Base-by-base conservation (phyloP, 1,140 invertebrate species). In the Drosophila obscura region DNA sequence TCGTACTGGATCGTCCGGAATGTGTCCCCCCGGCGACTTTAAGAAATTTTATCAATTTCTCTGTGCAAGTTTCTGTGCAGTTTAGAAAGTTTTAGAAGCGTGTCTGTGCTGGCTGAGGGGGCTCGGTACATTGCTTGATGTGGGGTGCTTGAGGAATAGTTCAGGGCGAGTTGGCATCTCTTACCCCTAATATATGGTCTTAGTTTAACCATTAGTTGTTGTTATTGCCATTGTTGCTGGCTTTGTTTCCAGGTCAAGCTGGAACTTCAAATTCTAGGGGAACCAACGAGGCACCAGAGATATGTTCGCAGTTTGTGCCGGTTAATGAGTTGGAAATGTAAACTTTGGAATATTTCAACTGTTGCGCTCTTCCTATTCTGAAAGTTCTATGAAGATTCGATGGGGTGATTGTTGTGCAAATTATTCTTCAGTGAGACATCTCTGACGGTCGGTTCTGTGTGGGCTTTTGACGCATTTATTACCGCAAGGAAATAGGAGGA, bases 31-130 rank as follows among this genome's bases (percentile, higher is more conserved):
- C 16, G 63, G 73, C 41, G 77, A 76, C 78, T 82, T 87, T 73
- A 82, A 88, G 71, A 79, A 76, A 75, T 87, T 85, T 88, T 87
- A 87, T 87, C 82, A 88, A 88, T 87, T 88, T 88, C 60, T 28
- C 44, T 57, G 26, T 41, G 57, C 65, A 85, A 87, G 51, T 87
- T 85, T 80, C 15, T 55, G 59, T 76, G 73, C 66, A 80, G 64
- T 57, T 71, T 57, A 56, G 53, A 81, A 73, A 85, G 75, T 61
- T 85, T 73, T 50, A 28, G 51, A 51, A 85, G 80, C 28, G 52
- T 69, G 75, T 77, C 50, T 65, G 28, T 19, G 13, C 8, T 28
- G 9, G 45, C 28, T 50, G 39, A 28, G 49, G 52, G 11, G 43
- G n/a, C 11, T 22, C n/a, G 35, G 59, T 7, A 5, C 11, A 39